Conservation (phyloP, 2,797 vertebrate species). For the Cuniculus paca region DNA sequence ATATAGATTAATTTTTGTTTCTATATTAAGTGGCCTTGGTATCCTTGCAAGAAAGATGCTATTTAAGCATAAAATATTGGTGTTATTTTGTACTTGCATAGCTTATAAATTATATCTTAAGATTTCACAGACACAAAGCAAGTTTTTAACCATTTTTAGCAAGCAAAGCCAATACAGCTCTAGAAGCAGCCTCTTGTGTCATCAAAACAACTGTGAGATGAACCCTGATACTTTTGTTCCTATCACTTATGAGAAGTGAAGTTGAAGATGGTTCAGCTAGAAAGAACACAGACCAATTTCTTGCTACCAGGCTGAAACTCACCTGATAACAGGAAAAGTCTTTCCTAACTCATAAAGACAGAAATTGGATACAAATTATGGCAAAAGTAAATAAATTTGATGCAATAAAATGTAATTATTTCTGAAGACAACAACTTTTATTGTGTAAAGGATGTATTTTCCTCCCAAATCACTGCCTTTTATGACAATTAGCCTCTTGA, state of each 20-base stretch:
- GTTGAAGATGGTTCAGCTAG: not conserved
- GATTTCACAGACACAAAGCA: conserved; percentile 65
- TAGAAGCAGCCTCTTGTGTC: not conserved
- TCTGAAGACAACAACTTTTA: conserved; percentile 68
- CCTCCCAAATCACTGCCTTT: conserved; percentile 67
- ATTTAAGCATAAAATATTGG: conserved; percentile 72
- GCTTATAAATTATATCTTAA: conserved; percentile 69
- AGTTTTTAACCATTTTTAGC: conserved; percentile 68
- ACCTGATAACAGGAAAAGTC: not conserved
- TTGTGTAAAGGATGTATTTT: conserved; percentile 68
- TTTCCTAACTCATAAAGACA: conserved; percentile 36
- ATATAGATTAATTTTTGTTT: conserved; percentile 55
- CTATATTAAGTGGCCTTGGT: conserved; percentile 34
- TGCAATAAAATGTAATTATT: conserved; percentile 56
- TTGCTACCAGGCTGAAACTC: conserved; percentile 35
- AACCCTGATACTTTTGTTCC: conserved; percentile 13
- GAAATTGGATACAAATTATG: conserved; percentile 55
- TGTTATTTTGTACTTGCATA: conserved; percentile 25
- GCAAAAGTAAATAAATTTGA: not conserved
- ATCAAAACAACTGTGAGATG: conserved; percentile 58
- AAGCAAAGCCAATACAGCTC: conserved; percentile 54
- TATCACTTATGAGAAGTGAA: not conserved
- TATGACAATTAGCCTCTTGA: conserved; percentile 59
- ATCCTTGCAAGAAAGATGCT: conserved; percentile 65
- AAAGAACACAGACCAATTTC: conserved; percentile 10